These are phyloP conservation scores for Coregonus sp. DNA, from an alignment of 2,797 vertebrate genomes.

Conservation along the genomic window DNA sequence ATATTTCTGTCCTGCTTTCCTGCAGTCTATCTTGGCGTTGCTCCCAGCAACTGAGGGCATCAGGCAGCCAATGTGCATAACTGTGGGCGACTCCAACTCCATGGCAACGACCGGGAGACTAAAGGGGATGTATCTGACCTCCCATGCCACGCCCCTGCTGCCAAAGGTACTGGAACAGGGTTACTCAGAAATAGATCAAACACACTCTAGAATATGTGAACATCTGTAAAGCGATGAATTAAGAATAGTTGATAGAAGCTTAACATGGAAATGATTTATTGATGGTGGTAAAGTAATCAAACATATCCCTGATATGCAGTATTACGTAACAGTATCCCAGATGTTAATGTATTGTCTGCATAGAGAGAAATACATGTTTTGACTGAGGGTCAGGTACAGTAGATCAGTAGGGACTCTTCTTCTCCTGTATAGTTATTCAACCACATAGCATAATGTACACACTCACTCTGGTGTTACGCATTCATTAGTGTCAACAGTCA, in stretches of 20 bases:
- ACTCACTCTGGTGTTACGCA: conserved; percentile 38
- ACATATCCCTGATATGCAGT: no score
- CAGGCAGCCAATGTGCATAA: conserved; percentile 69
- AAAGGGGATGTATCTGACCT: conserved; percentile 71
- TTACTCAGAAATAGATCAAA: background rate
- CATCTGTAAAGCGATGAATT: no score
- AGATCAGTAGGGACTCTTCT: background rate
- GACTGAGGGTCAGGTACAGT: no score
- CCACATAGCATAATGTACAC: background rate
- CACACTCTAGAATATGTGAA: no score
- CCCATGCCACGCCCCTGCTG: conserved; percentile 71
- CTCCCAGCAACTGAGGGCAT: conserved; percentile 78
- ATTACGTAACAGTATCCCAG: no score
- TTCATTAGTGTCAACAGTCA: conserved; percentile 73
- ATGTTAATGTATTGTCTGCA: no score
- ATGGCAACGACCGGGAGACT: conserved; percentile 74
- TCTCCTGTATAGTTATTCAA: background rate
- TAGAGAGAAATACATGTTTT: no score
- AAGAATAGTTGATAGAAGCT: background rate
- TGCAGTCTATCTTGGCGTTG: conserved; percentile 74
- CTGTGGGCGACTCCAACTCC: conserved; percentile 68
- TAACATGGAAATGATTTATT: no score
- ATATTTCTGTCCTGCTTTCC: conserved; percentile 32
- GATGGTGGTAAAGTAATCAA: no score
- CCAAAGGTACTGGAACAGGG: conserved; percentile 74